phyloP scores from a whole-genome alignment of 2,888 invertebrate species.

The Stenotaenia linearis region DNA sequence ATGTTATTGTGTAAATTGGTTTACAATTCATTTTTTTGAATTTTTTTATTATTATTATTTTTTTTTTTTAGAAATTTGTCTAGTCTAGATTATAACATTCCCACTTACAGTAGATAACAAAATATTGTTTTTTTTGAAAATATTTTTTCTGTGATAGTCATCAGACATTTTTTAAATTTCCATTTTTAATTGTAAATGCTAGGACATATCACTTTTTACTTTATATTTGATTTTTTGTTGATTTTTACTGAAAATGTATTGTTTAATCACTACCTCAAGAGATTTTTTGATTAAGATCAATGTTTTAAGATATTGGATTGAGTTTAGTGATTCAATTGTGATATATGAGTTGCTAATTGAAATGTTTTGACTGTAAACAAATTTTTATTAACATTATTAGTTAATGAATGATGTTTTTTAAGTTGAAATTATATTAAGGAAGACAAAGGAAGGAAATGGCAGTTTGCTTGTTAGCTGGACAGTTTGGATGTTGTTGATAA shows the following conservation, averaged over 20 bases:
- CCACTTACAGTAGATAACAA: too few species aligned
- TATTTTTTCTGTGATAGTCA: too few species aligned
- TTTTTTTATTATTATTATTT: too few species aligned
- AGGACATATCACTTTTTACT: too few species aligned
- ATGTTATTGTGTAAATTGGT: neutral
- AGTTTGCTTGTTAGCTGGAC: neutral
- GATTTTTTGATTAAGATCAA: neutral
- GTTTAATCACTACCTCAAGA: slow-evolving; percentile 5
- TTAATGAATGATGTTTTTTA: neutral
- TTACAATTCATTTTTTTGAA: too few species aligned
- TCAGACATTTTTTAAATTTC: too few species aligned
- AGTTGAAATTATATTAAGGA: neutral
- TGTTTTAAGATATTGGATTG: neutral
- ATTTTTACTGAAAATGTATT: too few species aligned
- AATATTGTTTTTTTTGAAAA: too few species aligned
- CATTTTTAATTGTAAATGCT: too few species aligned
- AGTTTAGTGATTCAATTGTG: slow-evolving; percentile 13
- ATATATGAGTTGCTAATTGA: neutral
- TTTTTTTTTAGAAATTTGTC: too few species aligned
- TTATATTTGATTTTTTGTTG: too few species aligned
- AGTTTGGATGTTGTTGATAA: neutral
- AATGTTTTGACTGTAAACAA: neutral
- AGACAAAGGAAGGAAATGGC: neutral
- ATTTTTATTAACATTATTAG: neutral
- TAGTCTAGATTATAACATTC: too few species aligned